phyloP scores from a whole-genome alignment of 2,113 vertebrate species.

The Donacobius atricapilla region DNA sequence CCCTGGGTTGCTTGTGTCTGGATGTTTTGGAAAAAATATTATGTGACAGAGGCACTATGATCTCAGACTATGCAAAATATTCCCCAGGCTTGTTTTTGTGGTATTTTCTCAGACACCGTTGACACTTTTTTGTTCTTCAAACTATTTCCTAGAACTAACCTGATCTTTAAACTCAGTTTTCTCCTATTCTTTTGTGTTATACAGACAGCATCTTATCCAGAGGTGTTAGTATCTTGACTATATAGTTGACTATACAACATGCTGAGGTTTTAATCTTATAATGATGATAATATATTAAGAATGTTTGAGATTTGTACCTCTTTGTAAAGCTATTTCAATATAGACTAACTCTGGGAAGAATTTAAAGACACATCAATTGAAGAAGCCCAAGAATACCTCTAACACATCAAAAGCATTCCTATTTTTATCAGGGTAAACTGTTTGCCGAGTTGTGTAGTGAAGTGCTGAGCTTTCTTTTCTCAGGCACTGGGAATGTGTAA shows the following conservation, averaged over 20 bases:
- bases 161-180: background rate
- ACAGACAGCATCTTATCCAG: background rate
- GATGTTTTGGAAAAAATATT: background rate
- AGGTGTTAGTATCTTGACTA: background rate
- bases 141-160: background rate
- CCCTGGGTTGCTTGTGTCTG: background rate
- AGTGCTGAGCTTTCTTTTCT: background rate
- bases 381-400: background rate
- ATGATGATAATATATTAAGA: background rate
- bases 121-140: background rate
- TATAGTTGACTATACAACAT: background rate
- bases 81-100: background rate
- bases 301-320: background rate
- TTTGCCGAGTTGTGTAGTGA: background rate
- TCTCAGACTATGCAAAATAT: background rate
- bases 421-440: background rate
- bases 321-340: background rate
- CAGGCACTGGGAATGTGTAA: background rate
- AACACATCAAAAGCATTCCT: background rate
- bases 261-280: background rate
- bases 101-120: background rate
- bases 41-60: background rate
- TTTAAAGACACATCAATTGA: background rate
- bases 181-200: background rate
- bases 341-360: background rate